A percentile compares a stretch with the other conserved stretches of the same genome.
Evolutionary conservation across 1,140 invertebrate genomes (phyloP).

Genomic region (Aphelenchoides avenae): DNA sequence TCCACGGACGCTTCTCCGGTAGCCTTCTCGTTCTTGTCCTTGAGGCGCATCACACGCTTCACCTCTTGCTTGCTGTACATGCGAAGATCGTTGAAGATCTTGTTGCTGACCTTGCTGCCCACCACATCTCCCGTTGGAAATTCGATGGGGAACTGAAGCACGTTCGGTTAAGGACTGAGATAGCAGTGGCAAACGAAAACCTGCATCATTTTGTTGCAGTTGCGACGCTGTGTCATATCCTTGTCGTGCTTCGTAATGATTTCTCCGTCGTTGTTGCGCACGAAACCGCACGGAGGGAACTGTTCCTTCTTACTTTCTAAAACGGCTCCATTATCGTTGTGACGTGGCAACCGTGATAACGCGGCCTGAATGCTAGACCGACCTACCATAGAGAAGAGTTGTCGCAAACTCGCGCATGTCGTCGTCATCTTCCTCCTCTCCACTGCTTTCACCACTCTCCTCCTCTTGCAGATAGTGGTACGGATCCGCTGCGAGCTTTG

Average conservation of each 20-base stretch:
- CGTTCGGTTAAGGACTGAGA: constrained; percentile 8
- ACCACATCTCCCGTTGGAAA: constrained; percentile 60
- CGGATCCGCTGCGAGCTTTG: constrained; percentile 20
- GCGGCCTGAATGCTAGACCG: neutral
- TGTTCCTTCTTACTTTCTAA: constrained; percentile 10
- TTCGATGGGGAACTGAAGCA: constrained; percentile 61
- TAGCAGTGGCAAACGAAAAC: constrained; percentile 5
- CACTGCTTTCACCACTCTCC: too few relatives aligned
- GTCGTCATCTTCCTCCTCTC: constrained; percentile 39
- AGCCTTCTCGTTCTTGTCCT: constrained; percentile 64
- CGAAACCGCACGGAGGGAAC: constrained; percentile 46
- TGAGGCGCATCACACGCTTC: constrained; percentile 59
- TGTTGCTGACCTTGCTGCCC: constrained; percentile 54
- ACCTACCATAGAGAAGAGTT: constrained; percentile 37
- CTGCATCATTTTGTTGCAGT: constrained; percentile 30
- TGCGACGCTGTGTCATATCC: constrained; percentile 66
- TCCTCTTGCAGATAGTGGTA: constrained; percentile 31
- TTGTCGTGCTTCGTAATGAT: constrained; percentile 91
- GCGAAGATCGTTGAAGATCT: constrained; percentile 63
- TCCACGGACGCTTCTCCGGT: constrained; percentile 74
- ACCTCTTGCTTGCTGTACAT: constrained; percentile 59
- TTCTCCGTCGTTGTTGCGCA: constrained; percentile 30
- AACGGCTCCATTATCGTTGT: constrained; percentile 17
- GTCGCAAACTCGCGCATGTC: constrained; percentile 49
- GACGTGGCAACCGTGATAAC: neutral